Evolutionary conservation across 2,797 vertebrate genomes (phyloP), one percentile per base, ranked within the genome.

Genomic region (Schizopygopsis pylzovi): DNA sequence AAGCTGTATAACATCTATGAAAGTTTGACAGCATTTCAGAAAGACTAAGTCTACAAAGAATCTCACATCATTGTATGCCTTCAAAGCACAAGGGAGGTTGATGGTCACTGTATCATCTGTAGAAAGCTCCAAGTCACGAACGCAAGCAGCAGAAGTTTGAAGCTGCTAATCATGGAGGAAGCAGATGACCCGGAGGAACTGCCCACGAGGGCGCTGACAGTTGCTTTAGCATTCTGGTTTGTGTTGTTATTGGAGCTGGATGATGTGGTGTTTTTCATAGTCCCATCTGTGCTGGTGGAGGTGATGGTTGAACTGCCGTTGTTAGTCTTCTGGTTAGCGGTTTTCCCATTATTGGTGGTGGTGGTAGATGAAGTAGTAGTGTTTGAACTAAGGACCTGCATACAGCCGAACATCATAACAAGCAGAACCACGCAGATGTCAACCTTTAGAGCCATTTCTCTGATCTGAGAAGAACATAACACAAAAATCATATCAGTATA

Each of bases 371-470:
- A 2, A 59, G 39, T 82, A 2, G 13, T 78, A 18, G 0, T 41
- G 33, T 8, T 83, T n/a, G 1, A 7, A 4, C 0, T 0, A 2
- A 9, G 82, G 39, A 68, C 6, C 16, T n/a, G 39, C 7, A 41
- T 15, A 37, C 45, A 47, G 16, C 71, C 61, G 15, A 67, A 81
- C 54, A 61, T 80, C 16, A 85, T 9, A 33, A 59, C 16, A 76
- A 89, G 4, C 59, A 88, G 68, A 54, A 67, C 25, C 18, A 87
- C 37, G 56, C n/a, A 77, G 16, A 5, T 15, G 18, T 68, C 45
- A 18, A n/a, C 18, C 4, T n/a, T 45, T 20, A 83, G 18, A 28
- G 22, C 16, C 88, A 79, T 88, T 52, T n/a, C 25, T 72, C 13
- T 61, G 28, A 25, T 83, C 61, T 85, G 56, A 67, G 47, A 16